These are phyloP conservation scores for Dascillus cervinus DNA, from an alignment of 2,888 invertebrate genomes.

Conservation along the genomic window DNA sequence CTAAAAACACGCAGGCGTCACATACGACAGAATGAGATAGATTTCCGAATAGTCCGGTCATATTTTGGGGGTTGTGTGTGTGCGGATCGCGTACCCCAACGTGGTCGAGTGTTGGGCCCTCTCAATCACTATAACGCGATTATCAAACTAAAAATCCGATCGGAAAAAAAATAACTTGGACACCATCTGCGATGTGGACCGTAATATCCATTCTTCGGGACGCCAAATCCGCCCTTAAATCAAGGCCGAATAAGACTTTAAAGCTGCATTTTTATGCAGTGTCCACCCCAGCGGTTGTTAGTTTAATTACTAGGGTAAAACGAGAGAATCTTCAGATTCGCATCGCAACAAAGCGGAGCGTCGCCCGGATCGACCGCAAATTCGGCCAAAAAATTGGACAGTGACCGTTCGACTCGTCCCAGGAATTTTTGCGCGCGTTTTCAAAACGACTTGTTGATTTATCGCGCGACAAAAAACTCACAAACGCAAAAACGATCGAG, in stretches of 20 bases:
- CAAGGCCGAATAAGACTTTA: constrained; percentile 30
- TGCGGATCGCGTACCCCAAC: constrained; percentile 24
- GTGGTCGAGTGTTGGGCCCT: background rate
- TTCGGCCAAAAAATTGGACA: no score
- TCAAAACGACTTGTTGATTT: background rate
- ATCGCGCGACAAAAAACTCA: no score
- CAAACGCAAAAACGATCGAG: background rate
- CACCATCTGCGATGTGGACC: constrained; percentile 22
- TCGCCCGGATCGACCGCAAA: no score
- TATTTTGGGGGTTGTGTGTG: constrained; percentile 37
- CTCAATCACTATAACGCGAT: background rate
- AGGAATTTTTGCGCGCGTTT: background rate
- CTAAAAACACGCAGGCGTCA: constrained; percentile 39
- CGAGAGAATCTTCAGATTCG: constrained; percentile 24
- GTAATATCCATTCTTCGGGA: constrained; percentile 24
- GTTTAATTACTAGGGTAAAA: constrained; percentile 40
- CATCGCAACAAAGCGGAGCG: constrained; percentile 25
- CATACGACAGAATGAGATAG: constrained; percentile 33
- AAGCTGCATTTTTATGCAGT: constrained; percentile 32
- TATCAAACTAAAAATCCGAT: constrained; percentile 9
- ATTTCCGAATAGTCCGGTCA: constrained; percentile 26
- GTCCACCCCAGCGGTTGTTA: constrained; percentile 37
- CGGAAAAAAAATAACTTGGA: constrained; percentile 18
- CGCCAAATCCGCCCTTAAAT: constrained; percentile 31
- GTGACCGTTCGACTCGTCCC: no score